A percentile compares a stretch with the other conserved stretches of the same genome.
phyloP scores from a whole-genome alignment of 1,140 invertebrate genomes.

The Drosophila oshimai region DNA sequence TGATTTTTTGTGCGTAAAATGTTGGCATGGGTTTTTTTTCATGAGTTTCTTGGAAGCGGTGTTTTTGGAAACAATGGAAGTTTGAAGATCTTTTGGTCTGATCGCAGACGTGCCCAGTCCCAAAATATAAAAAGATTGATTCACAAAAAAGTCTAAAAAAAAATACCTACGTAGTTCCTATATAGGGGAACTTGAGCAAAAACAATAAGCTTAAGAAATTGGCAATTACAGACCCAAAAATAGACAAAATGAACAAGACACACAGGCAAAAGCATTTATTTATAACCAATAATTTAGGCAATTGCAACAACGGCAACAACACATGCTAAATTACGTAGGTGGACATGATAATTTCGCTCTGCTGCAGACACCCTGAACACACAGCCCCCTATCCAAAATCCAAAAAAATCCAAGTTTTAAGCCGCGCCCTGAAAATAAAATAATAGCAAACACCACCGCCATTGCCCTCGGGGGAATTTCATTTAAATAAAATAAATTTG shows the following conservation, averaged over 20 bases:
- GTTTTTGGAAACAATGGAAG: slow-evolving; percentile 34
- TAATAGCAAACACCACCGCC: slow-evolving; percentile 24
- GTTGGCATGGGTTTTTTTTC: slow-evolving; percentile 21
- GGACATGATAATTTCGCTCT: slow-evolving; percentile 70
- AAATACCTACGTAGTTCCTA: neutral
- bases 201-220: slow-evolving; percentile 11
- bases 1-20: slow-evolving; percentile 56
- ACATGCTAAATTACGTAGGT: slow-evolving; percentile 75
- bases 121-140: neutral
- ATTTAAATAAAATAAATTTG: slow-evolving; percentile 78
- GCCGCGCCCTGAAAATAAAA: slow-evolving; percentile 68
- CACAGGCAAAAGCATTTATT: slow-evolving; percentile 51
- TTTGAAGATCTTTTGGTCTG: slow-evolving; percentile 30
- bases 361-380: slow-evolving; percentile 54
- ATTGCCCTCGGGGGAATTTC: slow-evolving; percentile 55
- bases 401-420: slow-evolving; percentile 41
- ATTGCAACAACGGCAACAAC: slow-evolving; percentile 42
- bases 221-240: slow-evolving; percentile 65
- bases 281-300: slow-evolving; percentile 73
- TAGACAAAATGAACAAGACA: slow-evolving; percentile 58
- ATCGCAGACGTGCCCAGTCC: slow-evolving; percentile 2
- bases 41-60: slow-evolving; percentile 46
- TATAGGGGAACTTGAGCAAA: slow-evolving; percentile 12
- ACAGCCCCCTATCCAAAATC: neutral
- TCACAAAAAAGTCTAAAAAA: neutral